Evolutionary conservation across 2,888 invertebrate genomes (phyloP), one percentile per base, ranked within the genome.

Genomic region (Aphodius granarius): DNA sequence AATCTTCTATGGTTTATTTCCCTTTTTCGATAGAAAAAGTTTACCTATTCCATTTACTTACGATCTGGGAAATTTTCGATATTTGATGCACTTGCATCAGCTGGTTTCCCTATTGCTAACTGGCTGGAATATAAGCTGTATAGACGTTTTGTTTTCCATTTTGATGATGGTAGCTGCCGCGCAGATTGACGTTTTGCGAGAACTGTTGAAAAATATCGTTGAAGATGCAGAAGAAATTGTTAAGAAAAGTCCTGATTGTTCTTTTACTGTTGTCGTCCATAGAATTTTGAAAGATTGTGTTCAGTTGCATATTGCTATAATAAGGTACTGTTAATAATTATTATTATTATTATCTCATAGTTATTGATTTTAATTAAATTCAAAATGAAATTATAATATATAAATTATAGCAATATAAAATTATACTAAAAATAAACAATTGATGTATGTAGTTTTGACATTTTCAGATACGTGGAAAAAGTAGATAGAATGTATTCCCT

Each of bases 41-140:
- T 71, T 76, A 16, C 78, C 79, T 0, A 76, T 79, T 74, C 78
- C 79, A 15, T 76, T 79, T 74, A 74, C 78, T n/a, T 78, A 74
- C 71, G 75, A 79, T 16, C 9, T 78, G 22, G 76, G 77, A 13
- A 22, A 63, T 9, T 77, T 73, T 15, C 71, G n/a, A 20, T 71
- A 71, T 70, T 62, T 70, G 17, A 77, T 78, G 74, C 75, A 77
- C 20, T 63, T 71, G 9, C 76, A 76, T 73, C 78, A 79, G 74
- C 65, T 75, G 13, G 19, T 63, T n/a, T 71, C 66, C 15, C 63
- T 66, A 18, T 16, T 65, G 19, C 23, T 21, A 63, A 65, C 71
- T 5, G 79, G 78, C 2, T 79, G 78, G 79, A 78, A 78, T 66
- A 78, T 78, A 70, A 75, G 73, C 16, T 66, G 75, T 13, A 43